Percentiles rank a stretch among this genome's conserved stretches.
Conservation (phyloP, 2,888 invertebrate species). For the Gasteruption jaculator region DNA sequence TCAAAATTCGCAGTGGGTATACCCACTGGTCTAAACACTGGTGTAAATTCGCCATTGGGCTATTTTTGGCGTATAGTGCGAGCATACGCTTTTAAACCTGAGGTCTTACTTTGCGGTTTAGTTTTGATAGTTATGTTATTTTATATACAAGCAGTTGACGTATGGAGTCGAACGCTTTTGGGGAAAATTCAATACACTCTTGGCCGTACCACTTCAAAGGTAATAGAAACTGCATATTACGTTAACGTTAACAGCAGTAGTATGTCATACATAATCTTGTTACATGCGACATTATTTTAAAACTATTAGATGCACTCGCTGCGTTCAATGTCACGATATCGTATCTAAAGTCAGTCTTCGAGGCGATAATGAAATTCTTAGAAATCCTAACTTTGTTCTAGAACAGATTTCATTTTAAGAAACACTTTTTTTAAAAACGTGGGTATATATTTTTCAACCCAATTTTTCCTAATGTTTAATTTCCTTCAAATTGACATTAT, state of each 20-base stretch:
- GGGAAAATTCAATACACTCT: constrained; percentile 67
- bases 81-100: constrained; percentile 74
- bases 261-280: too few relatives aligned
- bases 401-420: too few relatives aligned
- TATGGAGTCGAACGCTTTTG: constrained; percentile 74
- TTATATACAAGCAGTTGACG: constrained; percentile 78
- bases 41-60: constrained; percentile 66
- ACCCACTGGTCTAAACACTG: constrained; percentile 47
- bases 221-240: constrained; percentile 21
- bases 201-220: constrained; percentile 58
- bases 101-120: constrained; percentile 70
- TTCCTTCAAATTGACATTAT: too few relatives aligned
- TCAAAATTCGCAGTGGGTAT: constrained; percentile 76
- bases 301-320: too few relatives aligned
- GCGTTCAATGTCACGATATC: too few relatives aligned
- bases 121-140: constrained; percentile 69
- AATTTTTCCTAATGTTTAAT: too few relatives aligned
- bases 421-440: too few relatives aligned
- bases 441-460: too few relatives aligned
- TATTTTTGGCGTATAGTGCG: constrained; percentile 78
- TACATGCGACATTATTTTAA: too few relatives aligned
- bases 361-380: too few relatives aligned
- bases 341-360: too few relatives aligned
- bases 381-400: too few relatives aligned
- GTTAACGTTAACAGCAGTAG: not conserved